Percentiles rank a stretch among this genome's conserved stretches.
Evolutionary conservation across 2,113 vertebrate species (phyloP).

Genomic region (Cheirogaleus medius): DNA sequence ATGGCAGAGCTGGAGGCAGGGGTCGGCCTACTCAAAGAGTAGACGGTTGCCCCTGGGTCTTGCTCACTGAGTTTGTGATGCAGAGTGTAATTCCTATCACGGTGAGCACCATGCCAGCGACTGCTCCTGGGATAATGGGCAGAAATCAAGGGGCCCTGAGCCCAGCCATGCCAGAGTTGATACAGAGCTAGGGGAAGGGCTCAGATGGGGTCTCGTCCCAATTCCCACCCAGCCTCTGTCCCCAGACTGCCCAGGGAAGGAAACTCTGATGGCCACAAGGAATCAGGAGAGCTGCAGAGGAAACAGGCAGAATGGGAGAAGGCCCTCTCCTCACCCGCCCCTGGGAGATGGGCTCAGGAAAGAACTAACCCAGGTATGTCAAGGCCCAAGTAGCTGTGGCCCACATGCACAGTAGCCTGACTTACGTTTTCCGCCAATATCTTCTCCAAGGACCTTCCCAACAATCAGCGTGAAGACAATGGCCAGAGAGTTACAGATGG

Average conservation of each 20-base stretch:
- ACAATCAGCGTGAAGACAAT: constrained; percentile 92
- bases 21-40: neutral
- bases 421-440: constrained; percentile 94
- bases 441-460: constrained; percentile 94
- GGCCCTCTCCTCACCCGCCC: neutral
- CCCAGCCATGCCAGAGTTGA: neutral
- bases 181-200: neutral
- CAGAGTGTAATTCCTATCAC: constrained; percentile 90
- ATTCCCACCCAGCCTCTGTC: neutral
- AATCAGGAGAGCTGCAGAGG: neutral
- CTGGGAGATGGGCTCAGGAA: neutral
- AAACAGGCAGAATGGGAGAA: neutral
- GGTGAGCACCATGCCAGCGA: constrained; percentile 90
- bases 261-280: neutral
- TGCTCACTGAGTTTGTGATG: constrained; percentile 84
- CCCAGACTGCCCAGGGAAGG: neutral
- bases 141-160: neutral
- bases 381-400: neutral
- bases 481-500: constrained; percentile 95
- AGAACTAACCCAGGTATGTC: neutral
- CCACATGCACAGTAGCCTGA: neutral
- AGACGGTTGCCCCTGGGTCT: neutral
- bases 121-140: constrained; percentile 83
- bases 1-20: neutral
- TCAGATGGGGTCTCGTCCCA: neutral